Conservation (phyloP, 2,797 vertebrate species). For the Phalanger gymnotis region DNA sequence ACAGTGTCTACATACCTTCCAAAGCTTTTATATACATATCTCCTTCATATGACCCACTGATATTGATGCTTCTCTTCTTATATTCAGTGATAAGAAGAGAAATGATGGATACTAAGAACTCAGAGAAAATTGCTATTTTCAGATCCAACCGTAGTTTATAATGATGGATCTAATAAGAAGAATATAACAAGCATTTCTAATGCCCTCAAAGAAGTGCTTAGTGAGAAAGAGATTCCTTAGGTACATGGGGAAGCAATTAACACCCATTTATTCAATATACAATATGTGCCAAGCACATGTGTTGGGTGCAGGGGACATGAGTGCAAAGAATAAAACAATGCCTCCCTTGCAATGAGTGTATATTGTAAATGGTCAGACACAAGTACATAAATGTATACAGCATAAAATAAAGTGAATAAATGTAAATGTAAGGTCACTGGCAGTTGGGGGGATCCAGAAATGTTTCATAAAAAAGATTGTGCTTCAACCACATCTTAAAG, state of each 20-base stretch:
- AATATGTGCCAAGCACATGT: neutral
- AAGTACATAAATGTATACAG: neutral
- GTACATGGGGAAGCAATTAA: neutral
- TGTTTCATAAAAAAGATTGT: neutral
- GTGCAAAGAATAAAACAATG: neutral
- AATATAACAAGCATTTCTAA: neutral
- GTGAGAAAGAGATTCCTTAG: neutral
- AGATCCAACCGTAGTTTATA: neutral
- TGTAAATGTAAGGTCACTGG: neutral
- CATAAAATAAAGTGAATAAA: neutral
- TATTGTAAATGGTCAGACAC: neutral
- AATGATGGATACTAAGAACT: neutral
- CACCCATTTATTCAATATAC: neutral
- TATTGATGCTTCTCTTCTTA: neutral
- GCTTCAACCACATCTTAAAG: neutral
- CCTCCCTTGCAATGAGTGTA: neutral
- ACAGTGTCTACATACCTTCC: slow-evolving; percentile 11
- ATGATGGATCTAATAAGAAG: neutral
- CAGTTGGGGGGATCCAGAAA: neutral
- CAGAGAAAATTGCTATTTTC: slow-evolving; percentile 22
- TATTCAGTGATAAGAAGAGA: slow-evolving; percentile 11
- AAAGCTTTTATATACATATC: slow-evolving; percentile 14
- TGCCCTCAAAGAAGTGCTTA: neutral
- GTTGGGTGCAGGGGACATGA: neutral
- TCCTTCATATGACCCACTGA: neutral